Evolutionary conservation across 2,888 invertebrate genomes (phyloP), one percentile per base, ranked within the genome.

Genomic region (Mechanitis mazaeus): DNA sequence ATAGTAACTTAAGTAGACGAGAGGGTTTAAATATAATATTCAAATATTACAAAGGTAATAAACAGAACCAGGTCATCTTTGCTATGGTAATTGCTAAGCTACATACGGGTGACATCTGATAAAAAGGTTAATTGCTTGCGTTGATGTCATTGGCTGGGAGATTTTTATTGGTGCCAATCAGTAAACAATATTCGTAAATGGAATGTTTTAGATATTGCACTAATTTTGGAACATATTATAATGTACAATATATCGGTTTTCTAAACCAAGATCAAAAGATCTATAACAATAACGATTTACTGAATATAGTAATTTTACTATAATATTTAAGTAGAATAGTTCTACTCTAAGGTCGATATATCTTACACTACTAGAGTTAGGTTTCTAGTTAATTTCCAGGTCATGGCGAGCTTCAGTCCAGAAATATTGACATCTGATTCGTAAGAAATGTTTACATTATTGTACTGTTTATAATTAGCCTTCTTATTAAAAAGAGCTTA

Each of bases 391-490:
- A 62, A 64, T 71, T 75, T 73, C 64, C 75, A 70, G 76, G 75
- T 76, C 76, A 76, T 60, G 75, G 76, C 66, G 62, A 75, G 66
- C 73, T 65, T 66, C 64, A 64, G 63, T 45, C 55, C 45, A 55
- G 46, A 61, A 64, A 45, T 57, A 61, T 63, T 53, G 46, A 57
- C 68, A 68, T 64, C 59, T 67, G 64, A 65, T 58, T 54, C 33
- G 31, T 20, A 47, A 11, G 20, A 20, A 47, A 47, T 20, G 20
- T 20, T 20, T 20, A 20, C 20, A 20, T 20, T 20, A 20, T 20
- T 20, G 20, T 20, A 20, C 20, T 20, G 20, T 47, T 28, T 20
- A n/a, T 47, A 28, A 28, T 20, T 20, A 20, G 20, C 20, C 20
- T 20, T 20, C 20, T 20, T 20, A 20, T 20, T 20, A 20, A 20